phyloP scores from a whole-genome alignment of 92 coral and sea anemone genomes.

The Chrysogorgia sp. region DNA sequence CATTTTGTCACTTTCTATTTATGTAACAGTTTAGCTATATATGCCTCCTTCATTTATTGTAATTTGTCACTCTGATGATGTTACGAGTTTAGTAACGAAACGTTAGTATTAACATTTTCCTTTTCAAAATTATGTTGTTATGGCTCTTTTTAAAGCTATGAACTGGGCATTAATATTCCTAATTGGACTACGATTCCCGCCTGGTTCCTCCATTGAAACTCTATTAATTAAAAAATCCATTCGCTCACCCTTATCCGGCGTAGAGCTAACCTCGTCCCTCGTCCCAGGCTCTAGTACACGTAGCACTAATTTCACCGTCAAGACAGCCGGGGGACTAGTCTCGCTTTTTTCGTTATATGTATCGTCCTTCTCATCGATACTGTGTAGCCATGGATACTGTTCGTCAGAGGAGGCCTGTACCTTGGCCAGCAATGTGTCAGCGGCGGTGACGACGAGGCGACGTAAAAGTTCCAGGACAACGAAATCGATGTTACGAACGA shows the following conservation, averaged over 20 bases:
- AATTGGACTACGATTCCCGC: too few species aligned
- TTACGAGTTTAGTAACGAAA: too few species aligned
- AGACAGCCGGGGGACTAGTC: slow-evolving; percentile 61
- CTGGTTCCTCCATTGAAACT: too few species aligned
- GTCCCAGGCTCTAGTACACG: slow-evolving; percentile 56
- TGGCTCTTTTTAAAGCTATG: too few species aligned
- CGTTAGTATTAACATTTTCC: too few species aligned
- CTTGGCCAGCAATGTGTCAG: slow-evolving; percentile 78
- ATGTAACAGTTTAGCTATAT: too few species aligned
- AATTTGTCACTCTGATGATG: too few species aligned
- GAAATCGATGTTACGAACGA: slow-evolving; percentile 84
- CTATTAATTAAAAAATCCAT: background rate
- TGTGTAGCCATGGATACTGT: slow-evolving; percentile 52
- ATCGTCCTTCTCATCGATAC: slow-evolving; percentile 34
- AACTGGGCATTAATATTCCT: too few species aligned
- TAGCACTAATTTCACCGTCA: slow-evolving; percentile 74
- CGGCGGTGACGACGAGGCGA: slow-evolving; percentile 78
- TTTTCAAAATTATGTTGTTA: too few species aligned
- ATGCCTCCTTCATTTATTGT: too few species aligned
- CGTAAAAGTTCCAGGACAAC: slow-evolving; percentile 88
- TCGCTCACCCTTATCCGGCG: slow-evolving; percentile 1
- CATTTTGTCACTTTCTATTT: too few species aligned
- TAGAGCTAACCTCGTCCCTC: background rate
- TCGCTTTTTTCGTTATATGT: background rate
- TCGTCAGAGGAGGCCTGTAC: slow-evolving; percentile 62